Conservation (phyloP, 1,140 invertebrate species). For the Anoplophora glabripennis region DNA sequence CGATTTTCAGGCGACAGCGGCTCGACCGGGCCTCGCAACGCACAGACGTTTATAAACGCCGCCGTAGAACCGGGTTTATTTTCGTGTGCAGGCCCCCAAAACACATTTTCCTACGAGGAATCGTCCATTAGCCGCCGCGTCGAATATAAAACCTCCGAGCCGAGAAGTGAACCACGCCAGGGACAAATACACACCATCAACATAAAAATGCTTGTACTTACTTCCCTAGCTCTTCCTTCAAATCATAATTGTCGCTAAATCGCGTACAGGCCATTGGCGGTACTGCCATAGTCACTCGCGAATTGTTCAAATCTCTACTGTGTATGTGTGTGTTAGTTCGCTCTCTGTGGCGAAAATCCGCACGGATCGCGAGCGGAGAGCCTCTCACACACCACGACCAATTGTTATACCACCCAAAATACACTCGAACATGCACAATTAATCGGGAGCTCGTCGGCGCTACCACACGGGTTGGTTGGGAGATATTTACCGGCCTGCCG, state of each 20-base stretch:
- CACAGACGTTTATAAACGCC: conserved; percentile 3
- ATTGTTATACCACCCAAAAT: conserved; percentile 35
- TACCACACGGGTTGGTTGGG: conserved; percentile 5
- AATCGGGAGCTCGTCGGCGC: background rate
- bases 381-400: conserved; percentile 29
- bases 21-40: background rate
- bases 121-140: conserved; percentile 8
- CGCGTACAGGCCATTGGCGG: conserved; percentile 67
- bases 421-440: conserved; percentile 19
- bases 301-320: conserved; percentile 8
- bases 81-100: conserved; percentile 19
- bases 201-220: conserved; percentile 62
- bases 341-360: conserved; percentile 10
- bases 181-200: conserved; percentile 14
- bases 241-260: conserved; percentile 99
- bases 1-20: background rate
- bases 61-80: conserved; percentile 27
- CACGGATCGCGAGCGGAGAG: conserved; percentile 7
- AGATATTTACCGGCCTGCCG: conserved; percentile 5
- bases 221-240: conserved; percentile 99
- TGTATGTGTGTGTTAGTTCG: too few species aligned
- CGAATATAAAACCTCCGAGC: conserved; percentile 11
- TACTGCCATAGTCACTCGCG: conserved; percentile 42
- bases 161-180: conserved; percentile 12
- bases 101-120: conserved; percentile 16